These are phyloP conservation scores for Charina bottae DNA, from an alignment of 2,113 vertebrate genomes.

Conservation along the genomic window DNA sequence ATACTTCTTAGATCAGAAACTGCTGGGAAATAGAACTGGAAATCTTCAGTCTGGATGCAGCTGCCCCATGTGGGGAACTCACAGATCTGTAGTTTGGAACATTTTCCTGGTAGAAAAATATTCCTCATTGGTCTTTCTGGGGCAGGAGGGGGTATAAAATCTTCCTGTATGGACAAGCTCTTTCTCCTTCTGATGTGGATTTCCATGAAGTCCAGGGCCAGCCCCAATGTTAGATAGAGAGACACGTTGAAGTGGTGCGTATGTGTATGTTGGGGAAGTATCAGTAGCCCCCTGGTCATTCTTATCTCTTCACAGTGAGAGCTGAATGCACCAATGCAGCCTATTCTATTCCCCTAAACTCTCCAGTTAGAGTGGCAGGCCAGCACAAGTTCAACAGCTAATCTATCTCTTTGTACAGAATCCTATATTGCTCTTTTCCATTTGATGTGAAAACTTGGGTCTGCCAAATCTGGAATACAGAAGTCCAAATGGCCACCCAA, in stretches of 20 bases:
- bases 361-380: not conserved
- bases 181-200: not conserved
- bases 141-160: not conserved
- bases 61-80: not conserved
- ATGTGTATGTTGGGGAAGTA: not conserved
- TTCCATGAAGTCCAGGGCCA: not conserved
- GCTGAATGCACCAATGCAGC: not conserved
- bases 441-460: not conserved
- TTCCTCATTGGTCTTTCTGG: not conserved
- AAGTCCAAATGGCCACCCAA: not conserved
- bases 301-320: not conserved
- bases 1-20: not conserved
- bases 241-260: not conserved
- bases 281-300: not conserved
- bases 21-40: not conserved
- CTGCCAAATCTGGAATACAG: not conserved
- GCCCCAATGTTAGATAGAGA: not conserved
- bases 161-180: not conserved
- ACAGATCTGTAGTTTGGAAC: not conserved
- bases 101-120: not conserved
- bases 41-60: not conserved
- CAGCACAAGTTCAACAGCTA: not conserved
- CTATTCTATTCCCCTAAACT: not conserved
- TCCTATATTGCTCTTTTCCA: not conserved
- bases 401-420: not conserved